Base-by-base conservation (phyloP, 2,113 vertebrate species). In the Upupa epops region DNA sequence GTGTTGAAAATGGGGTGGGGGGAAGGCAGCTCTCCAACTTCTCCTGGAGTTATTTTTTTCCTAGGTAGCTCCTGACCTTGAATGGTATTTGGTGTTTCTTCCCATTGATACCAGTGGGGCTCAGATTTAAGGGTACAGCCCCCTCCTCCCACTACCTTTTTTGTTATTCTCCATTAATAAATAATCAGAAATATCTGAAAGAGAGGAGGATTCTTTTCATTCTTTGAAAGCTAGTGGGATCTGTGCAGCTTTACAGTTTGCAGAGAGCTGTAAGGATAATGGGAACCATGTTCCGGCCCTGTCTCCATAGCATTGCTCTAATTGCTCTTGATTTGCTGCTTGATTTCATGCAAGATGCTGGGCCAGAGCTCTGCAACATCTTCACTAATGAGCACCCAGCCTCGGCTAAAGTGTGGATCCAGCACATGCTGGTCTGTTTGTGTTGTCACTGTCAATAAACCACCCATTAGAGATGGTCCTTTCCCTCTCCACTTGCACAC, bases 271-370 rank as follows among this genome's bases (percentile, higher is more conserved):
- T 89, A 92, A 96, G 21, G 68, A 24, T 82, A 89, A 95, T 83
- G 74, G 92, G 76, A 80, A 55, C 71, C 75, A 32, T 3, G 8
- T 89, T 84, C 54, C 77, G 82, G 45, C 69, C 74, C 91, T 89
- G 81, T 83, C 89, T 87, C 89, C 4, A 1, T 70, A 37, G 82
- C 75, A 8, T 3, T 32, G 51, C 87, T 94, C 36, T 93, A 85
- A 93, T 85, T 91, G 91, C 84, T 87, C 87, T 73, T 92, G 89
- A 91, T 93, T 87, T 95, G 91, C 87, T 92, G 89, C 91, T 91
- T 61, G 89, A 26, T 89, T 81, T 89, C 21, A 1, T 83, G 87
- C 70, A 48, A 70, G 74, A 54, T 0, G 9, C 82, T 70, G 31
- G 59, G 55, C 71, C 75, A 36, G 82, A 49, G 81, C 81, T 87